Percentiles rank a stretch among this genome's conserved stretches.
Evolutionary conservation across 2,888 invertebrate genomes (phyloP).

Genomic region (Erebia palarica): DNA sequence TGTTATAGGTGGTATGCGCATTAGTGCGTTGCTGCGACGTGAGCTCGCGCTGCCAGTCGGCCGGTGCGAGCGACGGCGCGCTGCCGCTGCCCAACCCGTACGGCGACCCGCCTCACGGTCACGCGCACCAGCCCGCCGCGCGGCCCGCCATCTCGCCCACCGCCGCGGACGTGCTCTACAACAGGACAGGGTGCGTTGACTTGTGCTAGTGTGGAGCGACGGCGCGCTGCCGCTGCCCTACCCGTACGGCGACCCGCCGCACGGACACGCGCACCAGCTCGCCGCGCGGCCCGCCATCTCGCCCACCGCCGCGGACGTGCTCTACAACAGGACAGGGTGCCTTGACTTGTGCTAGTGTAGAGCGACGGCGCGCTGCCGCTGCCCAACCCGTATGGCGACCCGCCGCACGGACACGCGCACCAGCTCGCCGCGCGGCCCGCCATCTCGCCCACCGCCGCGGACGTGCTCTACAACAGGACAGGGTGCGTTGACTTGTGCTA

Average conservation of each 20-base stretch:
- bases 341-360: background rate
- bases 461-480: slow-evolving; percentile 91
- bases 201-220: background rate
- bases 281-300: slow-evolving; percentile 38
- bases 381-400: too few species aligned
- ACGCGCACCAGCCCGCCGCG: slow-evolving; percentile 37
- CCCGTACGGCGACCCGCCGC: slow-evolving; percentile 67
- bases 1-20: slow-evolving; percentile 88
- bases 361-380: too few species aligned
- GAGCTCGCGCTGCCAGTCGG: slow-evolving; percentile 84
- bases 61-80: slow-evolving; percentile 75
- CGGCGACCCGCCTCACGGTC: slow-evolving; percentile 85
- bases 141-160: slow-evolving; percentile 52
- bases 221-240: too few species aligned
- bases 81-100: slow-evolving; percentile 85
- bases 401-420: slow-evolving; percentile 70
- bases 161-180: slow-evolving; percentile 92
- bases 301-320: slow-evolving; percentile 87
- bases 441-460: slow-evolving; percentile 83
- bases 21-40: slow-evolving; percentile 96
- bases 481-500: slow-evolving; percentile 77
- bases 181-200: slow-evolving; percentile 85
- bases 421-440: slow-evolving; percentile 32
- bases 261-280: slow-evolving; percentile 41
- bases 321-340: slow-evolving; percentile 91